These are phyloP conservation scores for Nephrotoma appendiculata DNA, from an alignment of 2,888 invertebrate genomes.

Conservation along the genomic window DNA sequence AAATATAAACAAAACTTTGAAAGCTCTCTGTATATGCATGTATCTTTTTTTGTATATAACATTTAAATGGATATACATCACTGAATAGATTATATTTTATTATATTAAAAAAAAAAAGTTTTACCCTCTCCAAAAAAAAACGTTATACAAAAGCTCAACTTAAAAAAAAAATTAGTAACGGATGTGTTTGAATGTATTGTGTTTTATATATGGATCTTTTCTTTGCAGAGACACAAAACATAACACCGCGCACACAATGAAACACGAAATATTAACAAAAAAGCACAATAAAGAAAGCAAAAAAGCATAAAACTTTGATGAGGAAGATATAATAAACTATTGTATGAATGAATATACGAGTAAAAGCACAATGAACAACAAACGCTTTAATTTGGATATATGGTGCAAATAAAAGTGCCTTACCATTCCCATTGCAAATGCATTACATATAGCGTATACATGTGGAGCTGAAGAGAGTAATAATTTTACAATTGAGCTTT, in stretches of 20 bases:
- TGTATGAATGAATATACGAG: not conserved
- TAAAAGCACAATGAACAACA: too few species aligned
- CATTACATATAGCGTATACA: not conserved
- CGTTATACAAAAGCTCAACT: not conserved
- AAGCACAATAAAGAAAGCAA: not conserved
- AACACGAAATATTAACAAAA: not conserved
- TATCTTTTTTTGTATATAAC: not conserved
- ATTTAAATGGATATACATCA: not conserved
- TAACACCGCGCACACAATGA: not conserved
- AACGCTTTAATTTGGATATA: not conserved
- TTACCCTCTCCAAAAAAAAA: not conserved
- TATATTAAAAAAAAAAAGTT: not conserved
- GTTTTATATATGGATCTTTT: not conserved
- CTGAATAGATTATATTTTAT: not conserved
- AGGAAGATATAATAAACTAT: not conserved
- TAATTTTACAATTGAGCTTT: not conserved
- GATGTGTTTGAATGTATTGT: not conserved
- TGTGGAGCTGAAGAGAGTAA: not conserved
- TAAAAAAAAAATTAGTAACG: not conserved
- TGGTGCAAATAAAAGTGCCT: not conserved
- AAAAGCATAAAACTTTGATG: not conserved
- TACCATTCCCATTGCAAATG: not conserved
- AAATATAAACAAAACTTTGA: not conserved
- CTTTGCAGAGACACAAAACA: not conserved
- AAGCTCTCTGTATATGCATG: not conserved